Conservation (phyloP, 2,797 vertebrate species). For the Podarcis siculus region DNA sequence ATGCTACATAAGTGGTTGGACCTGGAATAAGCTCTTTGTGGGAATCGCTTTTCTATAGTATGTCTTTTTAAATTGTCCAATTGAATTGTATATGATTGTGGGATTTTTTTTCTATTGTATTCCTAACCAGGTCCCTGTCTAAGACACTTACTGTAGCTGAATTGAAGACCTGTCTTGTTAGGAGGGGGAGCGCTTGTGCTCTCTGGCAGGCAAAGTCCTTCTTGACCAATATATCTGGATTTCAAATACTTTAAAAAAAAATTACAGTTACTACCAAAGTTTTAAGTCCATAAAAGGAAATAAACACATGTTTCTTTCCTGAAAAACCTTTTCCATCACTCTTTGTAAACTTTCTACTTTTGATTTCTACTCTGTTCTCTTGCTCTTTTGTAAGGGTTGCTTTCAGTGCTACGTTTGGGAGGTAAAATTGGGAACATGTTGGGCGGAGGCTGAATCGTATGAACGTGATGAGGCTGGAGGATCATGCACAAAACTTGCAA, state of each 20-base stretch:
- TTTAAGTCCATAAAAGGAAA: slow-evolving; percentile 53
- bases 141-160: background rate
- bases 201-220: slow-evolving; percentile 14
- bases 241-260: slow-evolving; percentile 21
- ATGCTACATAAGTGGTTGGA: background rate
- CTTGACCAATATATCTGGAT: background rate
- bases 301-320: slow-evolving; percentile 16
- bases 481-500: slow-evolving; percentile 33
- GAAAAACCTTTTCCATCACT: background rate
- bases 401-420: background rate
- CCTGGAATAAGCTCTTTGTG: background rate
- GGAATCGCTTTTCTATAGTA: slow-evolving; percentile 41
- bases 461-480: background rate
- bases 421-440: background rate
- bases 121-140: background rate
- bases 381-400: slow-evolving; percentile 7
- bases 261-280: slow-evolving; percentile 54
- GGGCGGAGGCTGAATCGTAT: background rate
- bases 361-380: background rate
- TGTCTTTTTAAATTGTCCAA: background rate
- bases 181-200: background rate
- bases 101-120: background rate
- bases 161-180: background rate
- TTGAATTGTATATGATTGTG: slow-evolving; percentile 1
- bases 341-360: slow-evolving; percentile 29